A percentile compares a stretch with the other conserved stretches of the same genome.
phyloP scores from a whole-genome alignment of 2,113 vertebrate species.

The Spea bombifrons region DNA sequence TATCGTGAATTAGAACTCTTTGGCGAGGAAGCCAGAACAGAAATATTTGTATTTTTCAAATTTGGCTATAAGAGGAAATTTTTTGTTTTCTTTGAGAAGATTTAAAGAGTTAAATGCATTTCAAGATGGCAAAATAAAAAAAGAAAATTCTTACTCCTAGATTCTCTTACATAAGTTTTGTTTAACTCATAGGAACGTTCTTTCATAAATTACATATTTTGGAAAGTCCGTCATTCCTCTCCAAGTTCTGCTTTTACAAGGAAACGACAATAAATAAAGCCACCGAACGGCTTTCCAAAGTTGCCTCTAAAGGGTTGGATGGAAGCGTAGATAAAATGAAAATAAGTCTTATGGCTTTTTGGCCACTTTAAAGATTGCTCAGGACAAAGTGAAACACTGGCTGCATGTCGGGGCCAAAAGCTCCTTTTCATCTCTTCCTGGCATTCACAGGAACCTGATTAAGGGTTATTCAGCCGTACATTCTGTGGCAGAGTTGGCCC shows the following conservation, averaged over 20 bases:
- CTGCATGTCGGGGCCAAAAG: constrained; percentile 53
- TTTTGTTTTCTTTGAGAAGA: constrained; percentile 1
- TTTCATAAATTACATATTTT: too few species aligned
- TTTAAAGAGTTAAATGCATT: not conserved
- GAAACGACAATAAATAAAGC: not conserved
- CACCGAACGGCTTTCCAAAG: not conserved
- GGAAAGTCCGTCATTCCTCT: too few species aligned
- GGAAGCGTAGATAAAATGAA: not conserved
- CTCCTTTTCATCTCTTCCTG: constrained; percentile 61
- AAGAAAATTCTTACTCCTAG: too few species aligned
- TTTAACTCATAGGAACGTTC: too few species aligned
- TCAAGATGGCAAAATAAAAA: too few species aligned
- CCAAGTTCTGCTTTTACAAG: too few species aligned
- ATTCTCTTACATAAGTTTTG: too few species aligned
- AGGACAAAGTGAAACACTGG: constrained; percentile 64
- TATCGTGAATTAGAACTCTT: not conserved
- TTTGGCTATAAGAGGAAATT: not conserved
- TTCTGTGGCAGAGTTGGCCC: constrained; percentile 59
- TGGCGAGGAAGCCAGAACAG: not conserved
- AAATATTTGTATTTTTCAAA: not conserved
- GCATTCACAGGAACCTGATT: constrained; percentile 62
- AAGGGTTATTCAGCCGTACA: constrained; percentile 63
- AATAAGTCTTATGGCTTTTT: not conserved
- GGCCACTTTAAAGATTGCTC: not conserved
- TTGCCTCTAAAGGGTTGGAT: not conserved